Conservation (phyloP, 1,140 invertebrate species). For the Drosophila pallidifrons region DNA sequence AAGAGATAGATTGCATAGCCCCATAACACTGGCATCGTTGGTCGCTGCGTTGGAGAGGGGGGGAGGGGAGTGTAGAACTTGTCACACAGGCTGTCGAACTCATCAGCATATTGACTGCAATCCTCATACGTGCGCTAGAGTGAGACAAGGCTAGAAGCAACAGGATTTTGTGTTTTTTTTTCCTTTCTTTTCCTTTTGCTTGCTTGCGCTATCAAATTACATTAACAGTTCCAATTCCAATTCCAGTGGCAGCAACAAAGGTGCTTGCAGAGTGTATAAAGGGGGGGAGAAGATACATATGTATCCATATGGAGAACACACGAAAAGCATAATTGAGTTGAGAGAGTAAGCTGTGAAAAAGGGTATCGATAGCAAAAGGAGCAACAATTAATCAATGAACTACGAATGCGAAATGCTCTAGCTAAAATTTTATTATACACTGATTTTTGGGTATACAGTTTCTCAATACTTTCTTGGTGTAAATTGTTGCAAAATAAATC, state of each 20-base stretch:
- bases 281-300: not conserved
- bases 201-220: constrained; percentile 29
- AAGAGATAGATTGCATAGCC: constrained; percentile 1
- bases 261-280: not conserved
- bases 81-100: constrained; percentile 25
- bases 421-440: not conserved
- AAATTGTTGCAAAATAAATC: too few relatives aligned
- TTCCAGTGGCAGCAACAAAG: not conserved
- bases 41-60: not conserved
- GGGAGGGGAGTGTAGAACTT: constrained; percentile 2
- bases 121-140: not conserved
- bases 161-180: constrained; percentile 12
- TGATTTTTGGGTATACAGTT: too few relatives aligned
- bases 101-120: constrained; percentile 25
- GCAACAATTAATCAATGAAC: too few relatives aligned
- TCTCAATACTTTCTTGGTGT: not conserved
- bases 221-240: constrained; percentile 7
- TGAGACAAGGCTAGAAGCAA: constrained; percentile 6
- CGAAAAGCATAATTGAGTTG: constrained; percentile 26
- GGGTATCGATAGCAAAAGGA: not conserved
- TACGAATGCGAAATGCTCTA: not conserved
- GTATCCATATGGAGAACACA: not conserved
- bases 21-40: not conserved
- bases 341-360: constrained; percentile 13
- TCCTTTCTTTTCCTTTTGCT: too few relatives aligned